Percentiles rank a stretch among this genome's conserved stretches.
Conservation (phyloP, 2,888 invertebrate genomes). For the Dasysyrphus albostriatus region DNA sequence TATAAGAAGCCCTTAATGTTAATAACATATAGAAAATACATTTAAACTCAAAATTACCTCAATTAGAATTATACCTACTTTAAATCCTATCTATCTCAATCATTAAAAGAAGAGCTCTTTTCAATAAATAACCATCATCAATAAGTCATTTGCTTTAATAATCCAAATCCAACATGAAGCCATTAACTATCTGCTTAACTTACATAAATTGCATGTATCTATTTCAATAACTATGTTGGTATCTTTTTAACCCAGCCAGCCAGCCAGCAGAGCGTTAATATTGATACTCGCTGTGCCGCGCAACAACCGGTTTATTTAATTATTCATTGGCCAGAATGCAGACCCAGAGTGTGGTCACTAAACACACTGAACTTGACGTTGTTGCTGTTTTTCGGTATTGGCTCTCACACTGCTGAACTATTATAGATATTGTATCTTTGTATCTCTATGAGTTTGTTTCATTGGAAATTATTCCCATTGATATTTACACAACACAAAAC, state of each 20-base stretch:
- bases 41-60: neutral
- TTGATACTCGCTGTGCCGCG: neutral
- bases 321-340: slow-evolving; percentile 31
- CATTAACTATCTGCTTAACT: slow-evolving; percentile 9
- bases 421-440: slow-evolving; percentile 40
- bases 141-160: neutral
- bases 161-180: neutral
- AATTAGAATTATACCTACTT: too few species aligned
- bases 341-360: slow-evolving; percentile 1
- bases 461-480: slow-evolving; percentile 50
- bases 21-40: neutral
- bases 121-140: neutral
- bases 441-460: slow-evolving; percentile 17
- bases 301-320: slow-evolving; percentile 45
- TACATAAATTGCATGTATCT: slow-evolving; percentile 2
- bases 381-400: slow-evolving; percentile 14
- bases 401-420: slow-evolving; percentile 12
- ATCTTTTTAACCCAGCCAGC: neutral
- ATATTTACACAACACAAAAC: slow-evolving; percentile 36
- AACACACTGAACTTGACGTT: slow-evolving; percentile 35
- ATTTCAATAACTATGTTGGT: too few species aligned
- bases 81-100: neutral
- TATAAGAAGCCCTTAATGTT: neutral
- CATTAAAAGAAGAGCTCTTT: neutral
- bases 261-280: too few species aligned